Base-by-base conservation (phyloP, 1,140 invertebrate species). In the Platyscapa corneri region DNA sequence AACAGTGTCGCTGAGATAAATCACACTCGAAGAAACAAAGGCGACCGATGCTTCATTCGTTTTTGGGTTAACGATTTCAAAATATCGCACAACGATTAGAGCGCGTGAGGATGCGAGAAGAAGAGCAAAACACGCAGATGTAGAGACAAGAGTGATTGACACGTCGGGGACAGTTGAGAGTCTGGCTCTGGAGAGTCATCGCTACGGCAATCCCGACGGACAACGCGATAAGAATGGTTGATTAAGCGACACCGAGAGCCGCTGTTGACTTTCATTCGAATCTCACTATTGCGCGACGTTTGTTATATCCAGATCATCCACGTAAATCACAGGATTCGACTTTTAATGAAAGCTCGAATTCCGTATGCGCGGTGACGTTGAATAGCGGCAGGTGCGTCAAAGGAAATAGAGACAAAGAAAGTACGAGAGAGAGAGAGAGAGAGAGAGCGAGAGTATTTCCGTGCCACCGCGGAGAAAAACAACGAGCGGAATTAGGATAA, bases 251-350 rank as follows among this genome's bases (percentile, higher is more conserved):
- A 75, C 7, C 39, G 14, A 77, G 39, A 39, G 64, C 49, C 3
- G 42, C 77, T 39, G 65, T 65, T 39, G 20, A 39, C 49, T 42
- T 82, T 60, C 70, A 60, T 75, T 82, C 42, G n/a, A 82, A 82
- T 82, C 70, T 60, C 53, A 42, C 60, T 60, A 75, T 82, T 32
- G n/a, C 23, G 56, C 10, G 56, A 60, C 23, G 10, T 6, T 14
- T 3, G 5, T 60, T 2, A 60, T 60, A 60, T 60, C 23, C 20
- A 6, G 23, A 20, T 27, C 56, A 27, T 27, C 20, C 7, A 14
- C 23, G 20, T 23, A 27, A 27, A 23, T 60, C 56, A 3, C 1
- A 60, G 6, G 56, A 27, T 60, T 23, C 56, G 56, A 27, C 23
- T 60, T 60, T 60, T 23, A 60, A 27, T 27, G 18, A 37, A 23